A percentile compares a stretch with the other conserved stretches of the same genome.
Conservation (phyloP, 2,113 vertebrate species). For the Penelope pileata region DNA sequence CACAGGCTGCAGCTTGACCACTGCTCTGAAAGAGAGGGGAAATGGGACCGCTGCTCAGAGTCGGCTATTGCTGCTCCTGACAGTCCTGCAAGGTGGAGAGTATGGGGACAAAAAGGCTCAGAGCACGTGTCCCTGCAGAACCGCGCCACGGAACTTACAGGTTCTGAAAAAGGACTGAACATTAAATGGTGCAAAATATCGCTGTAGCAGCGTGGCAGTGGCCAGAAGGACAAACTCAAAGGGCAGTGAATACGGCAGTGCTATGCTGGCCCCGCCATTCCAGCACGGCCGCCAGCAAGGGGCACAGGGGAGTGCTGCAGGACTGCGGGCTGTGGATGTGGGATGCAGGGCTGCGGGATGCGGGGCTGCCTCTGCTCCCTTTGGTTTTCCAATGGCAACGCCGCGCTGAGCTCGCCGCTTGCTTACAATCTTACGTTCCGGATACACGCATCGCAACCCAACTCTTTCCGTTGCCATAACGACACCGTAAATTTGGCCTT, state of each 20-base stretch:
- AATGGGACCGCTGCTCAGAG: not conserved
- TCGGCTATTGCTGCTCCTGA: not conserved
- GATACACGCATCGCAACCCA: slow-evolving; percentile 67
- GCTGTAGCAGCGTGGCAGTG: not conserved
- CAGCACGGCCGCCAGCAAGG: not conserved
- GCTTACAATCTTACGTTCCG: slow-evolving; percentile 66
- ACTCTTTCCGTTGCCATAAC: slow-evolving; percentile 83
- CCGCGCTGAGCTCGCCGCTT: slow-evolving; percentile 52
- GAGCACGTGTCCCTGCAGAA: slow-evolving; percentile 20
- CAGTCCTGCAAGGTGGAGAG: not conserved
- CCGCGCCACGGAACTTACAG: not conserved
- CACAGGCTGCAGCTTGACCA: not conserved
- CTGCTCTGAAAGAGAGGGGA: not conserved
- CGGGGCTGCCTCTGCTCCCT: slow-evolving; percentile 55
- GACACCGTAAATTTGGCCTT: slow-evolving; percentile 77
- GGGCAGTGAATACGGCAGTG: not conserved
- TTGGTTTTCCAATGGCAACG: slow-evolving; percentile 58
- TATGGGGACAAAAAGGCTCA: slow-evolving; percentile 11
- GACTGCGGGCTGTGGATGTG: slow-evolving; percentile 22
- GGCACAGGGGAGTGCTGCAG: slow-evolving; percentile 59
- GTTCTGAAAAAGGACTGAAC: not conserved
- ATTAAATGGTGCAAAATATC: not conserved
- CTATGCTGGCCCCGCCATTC: slow-evolving; percentile 7
- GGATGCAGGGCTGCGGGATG: slow-evolving; percentile 12
- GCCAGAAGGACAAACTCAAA: not conserved